phyloP scores from a whole-genome alignment of 2,113 vertebrate genomes.

The Tachysurus vachellii region DNA sequence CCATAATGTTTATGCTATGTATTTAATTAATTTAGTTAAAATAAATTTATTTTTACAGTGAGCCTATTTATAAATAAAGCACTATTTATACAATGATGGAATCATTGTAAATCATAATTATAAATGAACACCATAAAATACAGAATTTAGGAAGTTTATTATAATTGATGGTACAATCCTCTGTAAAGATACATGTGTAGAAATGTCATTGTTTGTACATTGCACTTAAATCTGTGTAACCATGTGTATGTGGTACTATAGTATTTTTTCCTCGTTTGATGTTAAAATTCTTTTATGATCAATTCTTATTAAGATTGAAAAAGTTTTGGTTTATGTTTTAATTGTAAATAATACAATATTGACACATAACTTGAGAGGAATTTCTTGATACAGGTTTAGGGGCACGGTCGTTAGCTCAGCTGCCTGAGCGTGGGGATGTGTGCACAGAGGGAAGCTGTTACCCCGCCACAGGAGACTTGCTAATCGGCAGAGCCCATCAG shows the following conservation, averaged over 20 bases:
- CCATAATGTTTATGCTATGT: not conserved
- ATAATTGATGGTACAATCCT: not conserved
- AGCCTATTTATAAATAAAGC: too few relatives aligned
- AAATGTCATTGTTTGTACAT: not conserved
- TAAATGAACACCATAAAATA: not conserved
- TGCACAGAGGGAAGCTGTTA: constrained; percentile 96
- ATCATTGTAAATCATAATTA: not conserved
- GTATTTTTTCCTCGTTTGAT: not conserved
- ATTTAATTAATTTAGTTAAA: not conserved
- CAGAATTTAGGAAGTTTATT: not conserved
- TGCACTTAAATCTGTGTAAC: not conserved
- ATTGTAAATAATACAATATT: not conserved
- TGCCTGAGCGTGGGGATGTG: constrained; percentile 84
- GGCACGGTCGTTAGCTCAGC: constrained; percentile 59
- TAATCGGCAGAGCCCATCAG: constrained; percentile 86
- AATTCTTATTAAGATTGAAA: not conserved
- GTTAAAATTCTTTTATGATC: not conserved
- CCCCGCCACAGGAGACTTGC: constrained; percentile 92
- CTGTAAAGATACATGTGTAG: too few relatives aligned
- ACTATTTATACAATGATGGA: not conserved
- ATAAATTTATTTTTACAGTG: too few relatives aligned
- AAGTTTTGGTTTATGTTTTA: not conserved
- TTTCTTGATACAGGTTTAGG: constrained; percentile 68
- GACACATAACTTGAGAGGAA: not conserved
- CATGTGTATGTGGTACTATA: not conserved